A percentile compares a stretch with the other conserved stretches of the same genome.
Evolutionary conservation across 2,888 invertebrate species (phyloP).

Genomic region (Lutraria lutraria): DNA sequence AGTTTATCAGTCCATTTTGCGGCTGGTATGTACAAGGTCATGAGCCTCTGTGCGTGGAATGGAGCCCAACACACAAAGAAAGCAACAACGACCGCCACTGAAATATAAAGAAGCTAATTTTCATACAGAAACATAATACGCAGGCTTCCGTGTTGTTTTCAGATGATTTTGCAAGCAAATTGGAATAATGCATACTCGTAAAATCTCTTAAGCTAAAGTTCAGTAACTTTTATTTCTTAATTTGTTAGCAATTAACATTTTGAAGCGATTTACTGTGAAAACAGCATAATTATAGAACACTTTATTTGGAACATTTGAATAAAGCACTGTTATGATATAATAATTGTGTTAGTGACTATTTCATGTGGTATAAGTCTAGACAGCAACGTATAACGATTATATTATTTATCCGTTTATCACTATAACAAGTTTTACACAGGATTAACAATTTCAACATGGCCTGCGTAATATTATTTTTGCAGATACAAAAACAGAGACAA

Average conservation of each 20-base stretch:
- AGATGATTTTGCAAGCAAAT: background rate
- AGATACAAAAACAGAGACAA: too few species aligned
- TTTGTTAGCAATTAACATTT: background rate
- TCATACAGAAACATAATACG: background rate
- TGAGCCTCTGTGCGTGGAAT: conserved; percentile 85
- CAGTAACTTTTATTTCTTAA: background rate
- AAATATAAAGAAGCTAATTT: conserved; percentile 73
- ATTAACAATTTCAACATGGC: too few species aligned
- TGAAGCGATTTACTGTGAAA: background rate
- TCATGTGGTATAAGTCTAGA: background rate
- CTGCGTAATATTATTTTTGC: too few species aligned
- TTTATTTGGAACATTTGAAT: background rate
- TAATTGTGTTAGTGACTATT: background rate
- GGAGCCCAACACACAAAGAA: conserved; percentile 86
- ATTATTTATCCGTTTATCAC: too few species aligned
- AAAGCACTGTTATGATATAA: background rate
- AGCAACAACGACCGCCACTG: conserved; percentile 85
- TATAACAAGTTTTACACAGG: too few species aligned
- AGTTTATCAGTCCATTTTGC: conserved; percentile 74
- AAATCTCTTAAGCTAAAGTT: background rate
- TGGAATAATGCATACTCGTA: background rate
- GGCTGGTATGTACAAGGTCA: conserved; percentile 90
- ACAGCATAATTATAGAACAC: background rate
- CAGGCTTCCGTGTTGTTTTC: background rate
- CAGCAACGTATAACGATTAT: background rate